Conservation (phyloP, 2,797 vertebrate genomes). For the Channa striata region DNA sequence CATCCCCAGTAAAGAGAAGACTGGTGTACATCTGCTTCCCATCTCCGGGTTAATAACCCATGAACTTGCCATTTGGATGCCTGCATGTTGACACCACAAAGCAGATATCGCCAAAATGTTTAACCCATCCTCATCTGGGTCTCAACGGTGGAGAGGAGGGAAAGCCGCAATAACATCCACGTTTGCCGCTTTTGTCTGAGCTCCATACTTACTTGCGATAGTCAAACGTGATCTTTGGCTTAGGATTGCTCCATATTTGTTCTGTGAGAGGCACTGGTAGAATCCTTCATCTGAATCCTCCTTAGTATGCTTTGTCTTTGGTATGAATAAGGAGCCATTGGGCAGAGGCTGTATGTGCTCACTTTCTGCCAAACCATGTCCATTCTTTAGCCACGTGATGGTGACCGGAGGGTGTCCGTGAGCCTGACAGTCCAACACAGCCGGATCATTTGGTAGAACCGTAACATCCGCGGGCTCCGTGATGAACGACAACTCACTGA, state of each 20-base stretch:
- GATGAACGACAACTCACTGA: conserved; percentile 94
- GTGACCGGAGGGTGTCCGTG: conserved; percentile 91
- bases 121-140: conserved; percentile 23
- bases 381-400: conserved; percentile 94
- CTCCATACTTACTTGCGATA: conserved; percentile 91
- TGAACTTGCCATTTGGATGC: conserved; percentile 90
- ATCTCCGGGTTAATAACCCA: conserved; percentile 93
- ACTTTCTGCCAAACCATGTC: conserved; percentile 86
- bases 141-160: background rate
- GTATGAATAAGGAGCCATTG: conserved; percentile 93
- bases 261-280: conserved; percentile 96
- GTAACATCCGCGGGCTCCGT: conserved; percentile 92
- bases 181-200: conserved; percentile 2
- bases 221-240: conserved; percentile 96
- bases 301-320: conserved; percentile 86
- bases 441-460: conserved; percentile 85
- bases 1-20: conserved; percentile 63
- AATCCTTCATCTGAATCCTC: conserved; percentile 92
- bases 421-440: conserved; percentile 92
- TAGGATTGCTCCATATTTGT: conserved; percentile 95
- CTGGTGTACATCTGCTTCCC: conserved; percentile 90
- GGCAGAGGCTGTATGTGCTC: conserved; percentile 87
- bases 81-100: conserved; percentile 74
- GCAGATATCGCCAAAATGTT: conserved; percentile 35
- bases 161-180: conserved; percentile 5